Evolutionary conservation across 2,113 vertebrate genomes (phyloP).

Genomic region (Siniperca chuatsi): DNA sequence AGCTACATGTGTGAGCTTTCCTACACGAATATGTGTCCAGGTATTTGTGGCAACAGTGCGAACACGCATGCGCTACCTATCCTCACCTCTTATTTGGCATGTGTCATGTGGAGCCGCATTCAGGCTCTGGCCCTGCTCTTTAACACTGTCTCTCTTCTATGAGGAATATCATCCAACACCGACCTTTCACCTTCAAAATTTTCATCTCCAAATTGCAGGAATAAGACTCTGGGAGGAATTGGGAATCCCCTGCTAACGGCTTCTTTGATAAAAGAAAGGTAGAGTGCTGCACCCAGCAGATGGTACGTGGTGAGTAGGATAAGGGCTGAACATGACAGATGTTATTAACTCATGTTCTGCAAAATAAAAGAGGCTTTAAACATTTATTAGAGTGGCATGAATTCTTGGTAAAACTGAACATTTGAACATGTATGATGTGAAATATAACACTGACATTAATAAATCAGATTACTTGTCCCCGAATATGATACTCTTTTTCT

Average conservation of each 20-base stretch:
- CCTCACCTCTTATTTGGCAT: constrained; percentile 46
- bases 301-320: constrained; percentile 78
- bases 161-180: constrained; percentile 15
- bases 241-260: constrained; percentile 77
- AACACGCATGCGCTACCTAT: constrained; percentile 67
- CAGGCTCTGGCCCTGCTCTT: constrained; percentile 10
- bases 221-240: constrained; percentile 37
- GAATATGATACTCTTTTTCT: not conserved
- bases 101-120: constrained; percentile 28
- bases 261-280: constrained; percentile 71
- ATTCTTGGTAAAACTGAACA: constrained; percentile 8
- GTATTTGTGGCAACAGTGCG: constrained; percentile 9
- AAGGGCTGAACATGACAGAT: constrained; percentile 59
- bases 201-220: constrained; percentile 35
- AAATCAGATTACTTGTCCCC: not conserved
- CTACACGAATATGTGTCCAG: not conserved
- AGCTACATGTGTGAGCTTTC: not conserved
- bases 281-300: constrained; percentile 74
- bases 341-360: constrained; percentile 46
- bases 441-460: not conserved
- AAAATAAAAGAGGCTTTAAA: constrained; percentile 59
- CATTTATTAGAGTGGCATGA: constrained; percentile 2
- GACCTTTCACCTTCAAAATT: constrained; percentile 31
- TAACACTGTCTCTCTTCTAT: constrained; percentile 3
- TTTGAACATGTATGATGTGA: constrained; percentile 2